Conservation (phyloP, 2,888 invertebrate species). For the Notodonta ziczac region DNA sequence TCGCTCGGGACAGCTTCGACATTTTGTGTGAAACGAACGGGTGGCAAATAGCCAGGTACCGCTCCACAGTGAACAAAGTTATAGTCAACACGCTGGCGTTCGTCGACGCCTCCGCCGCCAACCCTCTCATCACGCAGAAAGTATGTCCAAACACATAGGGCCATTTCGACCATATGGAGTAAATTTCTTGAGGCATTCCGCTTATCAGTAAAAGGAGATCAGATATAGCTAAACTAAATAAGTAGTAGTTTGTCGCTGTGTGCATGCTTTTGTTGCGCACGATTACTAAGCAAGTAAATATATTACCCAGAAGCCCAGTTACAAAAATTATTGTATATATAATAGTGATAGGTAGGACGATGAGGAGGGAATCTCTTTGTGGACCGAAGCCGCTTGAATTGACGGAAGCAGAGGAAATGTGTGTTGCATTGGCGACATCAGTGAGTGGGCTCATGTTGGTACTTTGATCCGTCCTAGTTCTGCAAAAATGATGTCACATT, state of each 20-base stretch:
- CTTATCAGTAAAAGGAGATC: conserved; percentile 91
- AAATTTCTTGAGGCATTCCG: conserved; percentile 93
- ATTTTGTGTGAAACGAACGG: conserved; percentile 90
- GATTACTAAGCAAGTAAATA: conserved; percentile 94
- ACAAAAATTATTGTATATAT: conserved; percentile 91
- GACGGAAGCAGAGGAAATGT: conserved; percentile 40
- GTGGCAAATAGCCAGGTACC: conserved; percentile 86
- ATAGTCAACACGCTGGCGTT: conserved; percentile 92
- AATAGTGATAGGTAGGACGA: conserved; percentile 90
- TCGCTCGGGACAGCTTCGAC: conserved; percentile 93
- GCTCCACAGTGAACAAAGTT: conserved; percentile 93
- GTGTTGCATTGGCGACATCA: conserved; percentile 23
- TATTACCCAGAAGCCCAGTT: conserved; percentile 91
- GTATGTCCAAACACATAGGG: conserved; percentile 91
- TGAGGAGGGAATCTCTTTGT: conserved; percentile 82
- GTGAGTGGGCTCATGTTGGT: conserved; percentile 23
- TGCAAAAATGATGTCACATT: neutral
- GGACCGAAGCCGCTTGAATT: conserved; percentile 71
- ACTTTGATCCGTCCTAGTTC: neutral
- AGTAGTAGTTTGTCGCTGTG: conserved; percentile 91
- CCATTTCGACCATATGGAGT: conserved; percentile 90
- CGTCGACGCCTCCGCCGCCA: conserved; percentile 92
- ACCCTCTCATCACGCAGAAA: conserved; percentile 91
- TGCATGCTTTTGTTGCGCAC: conserved; percentile 93
- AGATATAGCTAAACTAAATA: conserved; percentile 93